Base-by-base conservation (phyloP, 2,113 vertebrate genomes). In the Rhabdomys dilectus region DNA sequence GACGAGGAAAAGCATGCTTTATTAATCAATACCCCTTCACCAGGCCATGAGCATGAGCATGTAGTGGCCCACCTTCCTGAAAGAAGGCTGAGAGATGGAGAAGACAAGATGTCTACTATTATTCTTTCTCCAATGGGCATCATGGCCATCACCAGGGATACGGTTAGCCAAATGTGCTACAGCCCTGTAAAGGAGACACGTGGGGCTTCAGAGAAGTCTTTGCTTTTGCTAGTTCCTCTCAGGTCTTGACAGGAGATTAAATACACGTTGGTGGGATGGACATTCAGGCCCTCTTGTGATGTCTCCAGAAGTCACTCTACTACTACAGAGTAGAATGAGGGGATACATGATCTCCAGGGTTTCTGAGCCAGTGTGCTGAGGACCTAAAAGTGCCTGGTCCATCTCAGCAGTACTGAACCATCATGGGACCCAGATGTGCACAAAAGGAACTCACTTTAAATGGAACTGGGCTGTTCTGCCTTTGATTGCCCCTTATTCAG, bases 371-470 rank as follows among this genome's bases (percentile, higher is more conserved):
- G 19, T 16, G 1, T 26, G 51, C 39, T 16, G 21, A 66, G 42
- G 51, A 31, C 1, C n/a, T 17, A 42, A 60, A 76, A 82, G 56
- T 1, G 24, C 68, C 31, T 24, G 22, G 26, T 13, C 29, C 64
- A 81, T 24, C n/a, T 76, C 1, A n/a, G 77, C 45, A 19, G 17
- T 84, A 22, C 36, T 15, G 24, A 84, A 3, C 24, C 10, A 13
- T 22, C 21, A 15, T 26, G 8, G 0, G 26, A 16, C 26, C 4
- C 9, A 21, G 13, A 8, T 15, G 26, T 11, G 3, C 7, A 7
- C 7, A 16, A 73, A 77, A 95, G 70, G 36, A 76, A 21, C 12
- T 76, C 1, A 62, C 0, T 86, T 80, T 29, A 93, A 76, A 62
- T 24, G 8, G 26, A 68, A 1, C 22, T 0, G 7, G 64, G 34